These are phyloP conservation scores for Macaria notata DNA, from an alignment of 2,888 invertebrate species.

Conservation along the genomic window DNA sequence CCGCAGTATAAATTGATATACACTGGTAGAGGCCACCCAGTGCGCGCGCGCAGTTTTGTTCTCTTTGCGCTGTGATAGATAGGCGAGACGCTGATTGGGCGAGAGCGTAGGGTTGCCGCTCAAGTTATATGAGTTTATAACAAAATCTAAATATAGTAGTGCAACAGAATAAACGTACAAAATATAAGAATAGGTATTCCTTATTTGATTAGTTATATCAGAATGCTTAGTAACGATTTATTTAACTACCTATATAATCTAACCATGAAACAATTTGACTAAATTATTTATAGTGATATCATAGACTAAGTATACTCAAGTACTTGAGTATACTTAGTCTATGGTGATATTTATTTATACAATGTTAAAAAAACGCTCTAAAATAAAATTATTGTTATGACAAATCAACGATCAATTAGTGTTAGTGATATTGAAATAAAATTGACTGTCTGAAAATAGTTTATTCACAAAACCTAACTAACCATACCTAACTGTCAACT, in stretches of 20 bases:
- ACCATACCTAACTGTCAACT: too few species aligned
- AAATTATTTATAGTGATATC: background rate
- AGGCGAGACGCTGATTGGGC: conserved; percentile 58
- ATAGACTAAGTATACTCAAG: too few species aligned
- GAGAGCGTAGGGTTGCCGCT: conserved; percentile 50
- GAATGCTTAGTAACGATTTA: background rate
- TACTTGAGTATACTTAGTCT: too few species aligned
- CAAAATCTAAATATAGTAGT: too few species aligned
- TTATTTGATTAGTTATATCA: background rate
- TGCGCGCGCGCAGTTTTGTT: conserved; percentile 49
- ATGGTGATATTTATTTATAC: background rate
- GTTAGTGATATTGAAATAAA: too few species aligned
- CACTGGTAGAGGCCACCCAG: conserved; percentile 67
- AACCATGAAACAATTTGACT: background rate
- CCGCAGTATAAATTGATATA: conserved; percentile 66
- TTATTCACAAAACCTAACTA: too few species aligned
- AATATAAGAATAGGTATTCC: background rate
- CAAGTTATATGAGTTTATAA: background rate
- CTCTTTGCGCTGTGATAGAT: conserved; percentile 61
- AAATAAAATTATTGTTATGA: too few species aligned
- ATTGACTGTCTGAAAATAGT: too few species aligned
- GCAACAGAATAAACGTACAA: background rate
- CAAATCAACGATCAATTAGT: too few species aligned
- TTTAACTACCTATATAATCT: background rate
- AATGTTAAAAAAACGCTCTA: too few species aligned